Conservation (phyloP, 2,888 invertebrate genomes). For the Dryobotodes eremita region DNA sequence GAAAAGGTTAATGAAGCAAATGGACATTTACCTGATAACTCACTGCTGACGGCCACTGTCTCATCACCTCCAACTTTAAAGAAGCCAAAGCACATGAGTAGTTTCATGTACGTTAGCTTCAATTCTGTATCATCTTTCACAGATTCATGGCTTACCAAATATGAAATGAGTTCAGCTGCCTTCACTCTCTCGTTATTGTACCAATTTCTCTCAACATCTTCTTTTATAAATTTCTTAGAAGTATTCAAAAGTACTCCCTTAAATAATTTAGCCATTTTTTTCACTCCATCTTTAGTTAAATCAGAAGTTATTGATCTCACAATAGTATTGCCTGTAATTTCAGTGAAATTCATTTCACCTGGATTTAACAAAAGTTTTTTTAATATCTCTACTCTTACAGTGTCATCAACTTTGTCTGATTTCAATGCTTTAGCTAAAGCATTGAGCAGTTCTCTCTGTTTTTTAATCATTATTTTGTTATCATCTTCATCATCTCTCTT, state of each 20-base stretch:
- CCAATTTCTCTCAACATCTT: conserved; percentile 91
- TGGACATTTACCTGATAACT: conserved; percentile 90
- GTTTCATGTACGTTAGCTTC: conserved; percentile 92
- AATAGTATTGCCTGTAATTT: conserved; percentile 92
- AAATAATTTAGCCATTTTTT: conserved; percentile 91
- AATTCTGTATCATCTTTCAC: conserved; percentile 91
- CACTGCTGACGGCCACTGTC: conserved; percentile 89
- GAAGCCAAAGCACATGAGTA: conserved; percentile 92
- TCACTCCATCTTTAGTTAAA: conserved; percentile 91
- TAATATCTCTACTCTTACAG: conserved; percentile 90
- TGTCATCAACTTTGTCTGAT: conserved; percentile 85
- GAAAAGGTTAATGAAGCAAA: too few relatives aligned
- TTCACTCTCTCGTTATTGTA: conserved; percentile 93
- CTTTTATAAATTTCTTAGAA: conserved; percentile 88
- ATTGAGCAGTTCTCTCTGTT: conserved; percentile 90
- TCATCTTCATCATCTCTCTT: conserved; percentile 87
- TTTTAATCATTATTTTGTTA: conserved; percentile 88
- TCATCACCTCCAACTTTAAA: conserved; percentile 91
- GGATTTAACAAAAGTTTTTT: conserved; percentile 92
- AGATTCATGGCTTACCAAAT: conserved; percentile 89
- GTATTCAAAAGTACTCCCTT: conserved; percentile 91
- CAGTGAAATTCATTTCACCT: conserved; percentile 94
- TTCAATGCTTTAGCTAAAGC: conserved; percentile 88
- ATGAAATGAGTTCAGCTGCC: conserved; percentile 90
- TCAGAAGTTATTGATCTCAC: conserved; percentile 92